Evolutionary conservation across 2,113 vertebrate species (phyloP).

Genomic region (Larimichthys crocea): DNA sequence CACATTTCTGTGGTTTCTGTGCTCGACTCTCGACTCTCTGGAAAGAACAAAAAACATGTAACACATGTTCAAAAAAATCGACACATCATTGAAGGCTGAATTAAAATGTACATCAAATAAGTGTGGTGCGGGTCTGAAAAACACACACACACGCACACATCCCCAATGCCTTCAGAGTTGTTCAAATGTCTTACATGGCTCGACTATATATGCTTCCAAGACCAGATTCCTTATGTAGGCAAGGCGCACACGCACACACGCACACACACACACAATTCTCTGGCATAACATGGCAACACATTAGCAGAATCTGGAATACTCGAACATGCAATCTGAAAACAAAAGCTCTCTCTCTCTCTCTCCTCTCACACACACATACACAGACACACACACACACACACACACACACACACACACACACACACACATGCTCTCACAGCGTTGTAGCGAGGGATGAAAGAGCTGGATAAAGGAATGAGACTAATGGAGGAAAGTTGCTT

Average conservation of each 20-base stretch:
- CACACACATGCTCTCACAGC: conserved; percentile 11
- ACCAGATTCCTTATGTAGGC: conserved; percentile 79
- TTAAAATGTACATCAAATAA: conserved; percentile 18
- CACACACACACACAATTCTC: conserved; percentile 32
- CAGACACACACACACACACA: conserved; percentile 10
- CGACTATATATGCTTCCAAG: conserved; percentile 82
- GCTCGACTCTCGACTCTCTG: conserved; percentile 1
- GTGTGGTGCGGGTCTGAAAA: background rate
- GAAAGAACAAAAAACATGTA: conserved; percentile 5
- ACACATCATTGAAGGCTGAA: background rate
- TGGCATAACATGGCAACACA: conserved; percentile 63
- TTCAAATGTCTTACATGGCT: conserved; percentile 80
- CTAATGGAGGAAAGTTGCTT: conserved; percentile 69
- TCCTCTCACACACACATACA: background rate
- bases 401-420: conserved; percentile 4
- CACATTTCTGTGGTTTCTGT: too few species aligned
- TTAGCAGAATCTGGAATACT: conserved; percentile 60
- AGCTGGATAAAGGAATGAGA: conserved; percentile 56
- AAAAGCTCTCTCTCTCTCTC: conserved; percentile 32
- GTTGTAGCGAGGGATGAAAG: conserved; percentile 43
- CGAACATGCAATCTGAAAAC: conserved; percentile 49
- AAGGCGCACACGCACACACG: conserved; percentile 47
- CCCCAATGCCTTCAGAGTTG: conserved; percentile 73
- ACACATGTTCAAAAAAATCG: background rate
- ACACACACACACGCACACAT: background rate